Evolutionary conservation across 2,797 vertebrate species (phyloP).

Genomic region (Cynodonichthys magdalenae): DNA sequence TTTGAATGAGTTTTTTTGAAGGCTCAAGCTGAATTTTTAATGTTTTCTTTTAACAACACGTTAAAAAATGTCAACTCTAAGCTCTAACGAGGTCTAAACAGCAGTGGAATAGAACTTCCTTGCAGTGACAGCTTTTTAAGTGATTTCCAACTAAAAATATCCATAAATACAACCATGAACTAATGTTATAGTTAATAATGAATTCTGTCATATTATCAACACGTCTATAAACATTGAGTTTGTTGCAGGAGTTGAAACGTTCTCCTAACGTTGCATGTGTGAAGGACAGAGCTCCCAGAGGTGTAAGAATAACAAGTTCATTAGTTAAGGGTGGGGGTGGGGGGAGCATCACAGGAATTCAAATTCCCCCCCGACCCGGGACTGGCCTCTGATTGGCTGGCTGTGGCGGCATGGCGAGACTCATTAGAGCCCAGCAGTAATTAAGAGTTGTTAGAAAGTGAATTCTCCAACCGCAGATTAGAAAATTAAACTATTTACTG

Average conservation of each 20-base stretch:
- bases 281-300: conserved; percentile 97
- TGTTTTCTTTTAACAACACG: conserved; percentile 53
- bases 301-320: conserved; percentile 99
- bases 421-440: conserved; percentile 99
- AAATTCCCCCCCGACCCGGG: conserved; percentile 91
- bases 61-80: conserved; percentile 25
- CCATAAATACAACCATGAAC: background rate
- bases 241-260: conserved; percentile 53
- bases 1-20: conserved; percentile 56
- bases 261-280: conserved; percentile 73
- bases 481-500: conserved; percentile 99
- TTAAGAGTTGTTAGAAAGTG: conserved; percentile 99
- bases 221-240: conserved; percentile 41
- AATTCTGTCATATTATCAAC: conserved; percentile 39
- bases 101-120: too few relatives aligned
- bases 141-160: background rate
- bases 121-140: too few relatives aligned
- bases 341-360: conserved; percentile 92
- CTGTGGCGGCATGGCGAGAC: conserved; percentile 94
- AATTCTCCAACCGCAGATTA: conserved; percentile 99
- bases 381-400: conserved; percentile 90
- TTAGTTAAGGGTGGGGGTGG: conserved; percentile 83
- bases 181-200: background rate
- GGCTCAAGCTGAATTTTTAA: conserved; percentile 59
- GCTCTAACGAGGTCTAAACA: too few relatives aligned